A percentile compares a stretch with the other conserved stretches of the same genome.
These are phyloP conservation scores for Ptilonorhynchus violaceus DNA, from an alignment of 2,113 vertebrate species.

Conservation along the genomic window DNA sequence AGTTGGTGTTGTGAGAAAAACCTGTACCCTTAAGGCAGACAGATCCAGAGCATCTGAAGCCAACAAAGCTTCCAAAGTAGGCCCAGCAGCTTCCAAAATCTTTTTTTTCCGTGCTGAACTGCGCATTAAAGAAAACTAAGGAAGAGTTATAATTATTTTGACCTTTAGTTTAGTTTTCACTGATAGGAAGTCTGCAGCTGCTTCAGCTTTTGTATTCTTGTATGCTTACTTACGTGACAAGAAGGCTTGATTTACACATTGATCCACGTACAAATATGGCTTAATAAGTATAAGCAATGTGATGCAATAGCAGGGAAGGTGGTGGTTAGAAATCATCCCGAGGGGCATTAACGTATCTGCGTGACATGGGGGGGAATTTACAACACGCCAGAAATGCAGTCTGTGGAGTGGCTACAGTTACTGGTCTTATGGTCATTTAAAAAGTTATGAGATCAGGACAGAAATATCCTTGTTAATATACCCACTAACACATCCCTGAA, in stretches of 20 bases:
- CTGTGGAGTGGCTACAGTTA: neutral
- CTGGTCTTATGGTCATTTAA: neutral
- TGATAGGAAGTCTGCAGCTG: slow-evolving; percentile 4
- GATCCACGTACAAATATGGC: neutral
- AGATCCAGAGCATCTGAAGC: neutral
- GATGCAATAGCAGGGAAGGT: slow-evolving; percentile 28
- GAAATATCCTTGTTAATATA: slow-evolving; percentile 52
- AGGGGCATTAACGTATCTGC: neutral
- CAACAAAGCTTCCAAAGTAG: neutral
- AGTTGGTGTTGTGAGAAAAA: neutral
- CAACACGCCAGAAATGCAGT: neutral
- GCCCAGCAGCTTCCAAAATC: neutral
- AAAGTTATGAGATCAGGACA: slow-evolving; percentile 26
- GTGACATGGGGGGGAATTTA: neutral
- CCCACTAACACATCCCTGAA: slow-evolving; percentile 12
- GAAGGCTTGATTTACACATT: slow-evolving; percentile 4
- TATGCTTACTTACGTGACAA: slow-evolving; percentile 8
- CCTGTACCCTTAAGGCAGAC: neutral
- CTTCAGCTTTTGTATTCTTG: neutral
- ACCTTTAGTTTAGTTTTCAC: neutral
- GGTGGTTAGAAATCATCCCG: neutral
- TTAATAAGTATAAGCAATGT: slow-evolving; percentile 1
- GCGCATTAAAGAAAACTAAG: neutral
- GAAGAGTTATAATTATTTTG: neutral
- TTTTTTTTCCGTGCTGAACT: neutral